Percentiles rank a stretch among this genome's conserved stretches.
These are phyloP conservation scores for Reinhardtius hippoglossoides DNA, from an alignment of 2,113 vertebrate genomes.

Conservation along the genomic window DNA sequence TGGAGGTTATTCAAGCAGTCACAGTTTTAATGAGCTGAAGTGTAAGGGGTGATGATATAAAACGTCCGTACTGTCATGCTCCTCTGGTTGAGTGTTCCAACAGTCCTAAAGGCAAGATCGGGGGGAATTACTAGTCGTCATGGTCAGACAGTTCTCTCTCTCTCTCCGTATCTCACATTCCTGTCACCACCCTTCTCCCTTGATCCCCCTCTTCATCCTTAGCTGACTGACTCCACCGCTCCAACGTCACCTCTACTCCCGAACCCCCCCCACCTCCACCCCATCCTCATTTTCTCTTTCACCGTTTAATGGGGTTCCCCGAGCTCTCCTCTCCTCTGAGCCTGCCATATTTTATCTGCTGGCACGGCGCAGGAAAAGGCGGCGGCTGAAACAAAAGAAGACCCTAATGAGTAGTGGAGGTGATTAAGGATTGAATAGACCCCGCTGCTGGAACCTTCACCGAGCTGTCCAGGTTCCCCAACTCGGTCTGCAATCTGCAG, in stretches of 20 bases:
- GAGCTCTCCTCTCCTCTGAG: constrained; percentile 49
- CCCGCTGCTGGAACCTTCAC: constrained; percentile 55
- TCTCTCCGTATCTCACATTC: constrained; percentile 8
- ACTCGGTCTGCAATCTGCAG: constrained; percentile 71
- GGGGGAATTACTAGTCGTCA: constrained; percentile 40
- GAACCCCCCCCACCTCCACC: neutral
- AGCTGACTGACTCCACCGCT: constrained; percentile 52
- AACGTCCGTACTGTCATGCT: constrained; percentile 13
- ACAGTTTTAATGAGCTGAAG: constrained; percentile 30
- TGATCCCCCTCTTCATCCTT: constrained; percentile 41
- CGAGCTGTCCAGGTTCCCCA: constrained; percentile 30
- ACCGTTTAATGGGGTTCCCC: constrained; percentile 64
- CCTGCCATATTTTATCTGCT: constrained; percentile 66
- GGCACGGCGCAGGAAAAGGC: constrained; percentile 42
- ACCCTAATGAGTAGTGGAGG: constrained; percentile 77
- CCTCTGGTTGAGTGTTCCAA: constrained; percentile 17
- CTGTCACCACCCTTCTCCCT: constrained; percentile 46
- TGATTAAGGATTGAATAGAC: constrained; percentile 77
- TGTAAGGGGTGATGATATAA: constrained; percentile 27
- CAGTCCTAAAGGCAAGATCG: constrained; percentile 28
- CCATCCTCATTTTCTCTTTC: constrained; percentile 30
- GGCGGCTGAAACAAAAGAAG: constrained; percentile 71
- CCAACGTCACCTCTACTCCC: constrained; percentile 21
- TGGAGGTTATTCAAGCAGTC: constrained; percentile 19
- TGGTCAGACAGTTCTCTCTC: constrained; percentile 21